Conservation (phyloP, 2,797 vertebrate species). For the Rhinogobio ventralis region DNA sequence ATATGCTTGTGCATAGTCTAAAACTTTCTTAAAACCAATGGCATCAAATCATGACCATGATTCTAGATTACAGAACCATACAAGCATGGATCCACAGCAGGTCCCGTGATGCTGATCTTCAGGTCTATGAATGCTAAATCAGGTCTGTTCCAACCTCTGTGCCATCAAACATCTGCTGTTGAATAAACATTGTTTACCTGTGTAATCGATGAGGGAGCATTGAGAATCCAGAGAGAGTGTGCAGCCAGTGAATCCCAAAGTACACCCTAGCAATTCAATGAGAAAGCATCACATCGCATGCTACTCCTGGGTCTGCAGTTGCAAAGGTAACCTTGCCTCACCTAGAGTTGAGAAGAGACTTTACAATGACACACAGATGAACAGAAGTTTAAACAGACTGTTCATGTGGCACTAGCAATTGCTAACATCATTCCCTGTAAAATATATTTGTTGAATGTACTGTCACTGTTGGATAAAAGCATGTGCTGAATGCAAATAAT, state of each 20-base stretch:
- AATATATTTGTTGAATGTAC: background rate
- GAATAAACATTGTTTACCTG: constrained; percentile 64
- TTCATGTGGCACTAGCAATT: background rate
- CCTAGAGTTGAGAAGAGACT: constrained; percentile 17
- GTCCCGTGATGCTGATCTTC: constrained; percentile 8
- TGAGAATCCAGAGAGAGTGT: constrained; percentile 39
- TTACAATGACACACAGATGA: background rate
- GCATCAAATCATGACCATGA: background rate
- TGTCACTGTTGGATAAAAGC: background rate
- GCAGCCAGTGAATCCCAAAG: constrained; percentile 4
- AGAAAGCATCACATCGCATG: background rate
- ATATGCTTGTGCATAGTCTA: background rate
- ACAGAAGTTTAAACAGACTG: background rate
- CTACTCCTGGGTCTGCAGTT: background rate
- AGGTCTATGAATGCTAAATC: constrained; percentile 40
- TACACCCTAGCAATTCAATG: constrained; percentile 14
- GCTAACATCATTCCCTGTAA: background rate
- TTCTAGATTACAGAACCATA: background rate
- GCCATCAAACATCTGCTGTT: constrained; percentile 57
- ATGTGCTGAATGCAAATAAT: background rate
- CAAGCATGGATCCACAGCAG: background rate
- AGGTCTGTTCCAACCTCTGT: constrained; percentile 42
- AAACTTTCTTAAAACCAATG: constrained; percentile 5
- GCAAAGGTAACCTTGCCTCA: constrained; percentile 19
- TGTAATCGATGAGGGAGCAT: constrained; percentile 55